Conservation (phyloP, 2,797 vertebrate genomes). For the Gymnocypris eckloni region DNA sequence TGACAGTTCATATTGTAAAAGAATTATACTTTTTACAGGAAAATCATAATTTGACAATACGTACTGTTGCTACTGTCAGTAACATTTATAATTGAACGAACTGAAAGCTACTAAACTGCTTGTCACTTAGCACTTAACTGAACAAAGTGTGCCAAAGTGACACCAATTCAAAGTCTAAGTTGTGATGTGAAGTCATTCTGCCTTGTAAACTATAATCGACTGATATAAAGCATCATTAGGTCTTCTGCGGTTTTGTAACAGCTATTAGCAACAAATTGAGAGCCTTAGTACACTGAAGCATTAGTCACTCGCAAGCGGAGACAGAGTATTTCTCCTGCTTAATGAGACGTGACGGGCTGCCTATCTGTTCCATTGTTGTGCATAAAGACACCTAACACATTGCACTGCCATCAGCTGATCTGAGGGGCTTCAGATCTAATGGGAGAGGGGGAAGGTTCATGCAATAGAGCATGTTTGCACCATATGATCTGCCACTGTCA, state of each 20-base stretch:
- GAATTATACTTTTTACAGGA: not conserved
- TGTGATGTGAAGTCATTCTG: not conserved
- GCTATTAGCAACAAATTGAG: conserved; percentile 40
- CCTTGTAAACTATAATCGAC: conserved; percentile 25
- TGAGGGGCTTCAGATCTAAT: not conserved
- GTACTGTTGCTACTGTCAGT: not conserved
- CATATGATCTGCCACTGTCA: not conserved
- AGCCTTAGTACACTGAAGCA: conserved; percentile 16
- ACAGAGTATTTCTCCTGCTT: conserved; percentile 27
- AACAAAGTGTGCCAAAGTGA: not conserved
- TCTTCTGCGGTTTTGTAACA: conserved; percentile 14
- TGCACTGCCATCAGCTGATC: conserved; percentile 13
- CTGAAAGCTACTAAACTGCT: not conserved
- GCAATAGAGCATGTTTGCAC: not conserved
- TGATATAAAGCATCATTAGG: conserved; percentile 37
- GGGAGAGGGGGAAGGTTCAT: not conserved
- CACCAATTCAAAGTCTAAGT: not conserved
- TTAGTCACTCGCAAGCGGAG: conserved; percentile 23
- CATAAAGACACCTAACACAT: not conserved
- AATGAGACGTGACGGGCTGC: conserved; percentile 39
- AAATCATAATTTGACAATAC: not conserved
- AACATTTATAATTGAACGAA: not conserved
- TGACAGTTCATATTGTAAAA: not conserved
- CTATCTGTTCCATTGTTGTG: not conserved
- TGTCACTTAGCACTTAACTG: not conserved